Percentiles rank a stretch among this genome's conserved stretches.
Evolutionary conservation across 64 coral and sea anemone genomes (phyloP).

Genomic region (Montipora sp.): DNA sequence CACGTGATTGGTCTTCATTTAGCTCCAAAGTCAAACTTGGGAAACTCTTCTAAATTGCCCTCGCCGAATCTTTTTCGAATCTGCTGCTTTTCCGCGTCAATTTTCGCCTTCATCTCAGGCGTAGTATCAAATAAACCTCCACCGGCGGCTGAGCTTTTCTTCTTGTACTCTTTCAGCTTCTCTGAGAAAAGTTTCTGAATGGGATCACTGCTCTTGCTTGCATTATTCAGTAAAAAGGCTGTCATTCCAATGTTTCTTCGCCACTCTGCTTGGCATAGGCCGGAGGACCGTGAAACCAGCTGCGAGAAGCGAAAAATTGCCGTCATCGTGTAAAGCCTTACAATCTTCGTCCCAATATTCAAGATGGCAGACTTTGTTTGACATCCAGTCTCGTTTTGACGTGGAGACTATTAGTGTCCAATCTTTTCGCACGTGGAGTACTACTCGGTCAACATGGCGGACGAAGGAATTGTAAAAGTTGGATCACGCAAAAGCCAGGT

Average conservation of each 20-base stretch:
- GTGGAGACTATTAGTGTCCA: not conserved
- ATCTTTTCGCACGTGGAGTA: not conserved
- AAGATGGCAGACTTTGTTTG: constrained; percentile 69
- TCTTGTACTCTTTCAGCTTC: constrained; percentile 92
- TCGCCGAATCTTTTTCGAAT: constrained; percentile 90
- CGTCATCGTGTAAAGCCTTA: constrained; percentile 54
- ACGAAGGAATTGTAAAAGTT: constrained; percentile 51
- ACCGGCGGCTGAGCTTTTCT: constrained; percentile 78
- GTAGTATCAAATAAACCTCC: constrained; percentile 82
- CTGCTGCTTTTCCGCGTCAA: constrained; percentile 80
- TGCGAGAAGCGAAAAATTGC: constrained; percentile 59
- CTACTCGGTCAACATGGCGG: constrained; percentile 8
- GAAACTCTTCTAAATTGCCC: constrained; percentile 92
- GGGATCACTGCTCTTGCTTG: constrained; percentile 78
- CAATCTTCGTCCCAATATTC: constrained; percentile 16
- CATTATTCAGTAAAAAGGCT: constrained; percentile 62
- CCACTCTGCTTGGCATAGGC: constrained; percentile 1
- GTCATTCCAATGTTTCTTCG: constrained; percentile 77
- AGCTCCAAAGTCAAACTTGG: constrained; percentile 85
- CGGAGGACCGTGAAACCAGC: constrained; percentile 18
- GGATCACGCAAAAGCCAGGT: constrained; percentile 97
- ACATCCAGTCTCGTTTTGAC: constrained; percentile 60
- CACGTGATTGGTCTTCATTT: constrained; percentile 40
- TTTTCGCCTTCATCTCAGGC: constrained; percentile 83
- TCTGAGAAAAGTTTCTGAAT: constrained; percentile 89